Base-by-base conservation (phyloP, 1,140 invertebrate genomes). In the Phymastichus coffea region DNA sequence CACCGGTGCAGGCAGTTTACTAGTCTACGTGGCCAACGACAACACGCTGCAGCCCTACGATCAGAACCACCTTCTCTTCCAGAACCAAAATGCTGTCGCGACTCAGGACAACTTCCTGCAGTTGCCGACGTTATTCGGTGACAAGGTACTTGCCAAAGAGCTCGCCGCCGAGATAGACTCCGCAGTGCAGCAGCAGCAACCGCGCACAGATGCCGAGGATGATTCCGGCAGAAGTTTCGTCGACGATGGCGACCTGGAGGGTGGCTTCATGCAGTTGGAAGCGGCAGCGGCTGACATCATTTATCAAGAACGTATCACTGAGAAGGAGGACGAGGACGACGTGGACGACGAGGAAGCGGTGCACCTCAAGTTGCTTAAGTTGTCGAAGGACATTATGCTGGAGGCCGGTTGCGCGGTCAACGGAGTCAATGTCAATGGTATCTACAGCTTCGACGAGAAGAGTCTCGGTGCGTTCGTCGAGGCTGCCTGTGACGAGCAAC, bases 1-100 rank as follows among this genome's bases (percentile, higher is more conserved):
- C 20, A 64, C 73, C 37, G 71, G 73, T 52, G 70, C 75, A 19
- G 74, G 76, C 30, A 78, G 78, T 63, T 76, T 80, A 65, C 65
- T 80, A 71, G 79, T 80, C 41, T 80, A 80, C 68, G 77, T 80
- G 33, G 77, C 79, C 51, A 75, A 74, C 52, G 78, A 80, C 56
- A 80, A 78, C 66, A 76, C 79, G 3, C 66, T 69, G 30, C 61
- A 67, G 37, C 56, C 49, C n/a, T 63, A 64, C 15, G 43, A 58
- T 23, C 53, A 70, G 35, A 43, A 63, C 10, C 57, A 61, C 57
- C 71, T 59, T 35, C 49, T 38, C 48, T 56, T 30, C 35, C 44
- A 61, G 20, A 40, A 63, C 15, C 62, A 52, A n/a, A n/a, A n/a
- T n/a, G n/a, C n/a, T n/a, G n/a, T n/a, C n/a, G 9, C 59, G 37